These are phyloP conservation scores for Petroica traversi DNA, from an alignment of 2,113 vertebrate species.

Conservation along the genomic window DNA sequence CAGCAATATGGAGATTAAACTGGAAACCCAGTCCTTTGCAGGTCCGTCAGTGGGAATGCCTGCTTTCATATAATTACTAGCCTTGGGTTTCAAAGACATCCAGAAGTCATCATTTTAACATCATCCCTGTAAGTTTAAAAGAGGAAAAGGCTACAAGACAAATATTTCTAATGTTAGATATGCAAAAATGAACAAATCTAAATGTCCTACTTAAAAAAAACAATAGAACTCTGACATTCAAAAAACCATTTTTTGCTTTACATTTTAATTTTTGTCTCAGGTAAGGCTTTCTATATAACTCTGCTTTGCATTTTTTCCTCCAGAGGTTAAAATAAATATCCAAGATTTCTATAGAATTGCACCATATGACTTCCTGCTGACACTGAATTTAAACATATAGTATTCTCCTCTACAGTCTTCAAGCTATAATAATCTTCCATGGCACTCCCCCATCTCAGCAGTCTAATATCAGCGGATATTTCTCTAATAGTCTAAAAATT, in stretches of 20 bases:
- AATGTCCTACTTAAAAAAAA: not conserved
- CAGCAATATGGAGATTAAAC: not conserved
- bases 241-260: not conserved
- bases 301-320: not conserved
- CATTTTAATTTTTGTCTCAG: not conserved
- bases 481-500: constrained; percentile 53
- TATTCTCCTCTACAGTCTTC: not conserved
- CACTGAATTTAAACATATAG: not conserved
- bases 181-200: not conserved
- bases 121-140: not conserved
- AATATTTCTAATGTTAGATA: not conserved
- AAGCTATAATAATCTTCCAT: not conserved
- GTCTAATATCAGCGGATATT: constrained; percentile 30
- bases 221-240: not conserved
- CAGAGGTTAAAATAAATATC: not conserved
- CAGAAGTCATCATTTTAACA: not conserved
- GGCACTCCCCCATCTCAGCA: not conserved
- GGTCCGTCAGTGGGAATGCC: not conserved
- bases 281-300: not conserved
- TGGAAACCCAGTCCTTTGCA: not conserved
- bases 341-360: not conserved
- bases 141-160: not conserved
- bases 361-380: not conserved
- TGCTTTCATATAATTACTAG: not conserved
- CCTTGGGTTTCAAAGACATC: not conserved